These are phyloP conservation scores for Tinea semifulvella DNA, from an alignment of 2,888 invertebrate genomes.

Conservation along the genomic window DNA sequence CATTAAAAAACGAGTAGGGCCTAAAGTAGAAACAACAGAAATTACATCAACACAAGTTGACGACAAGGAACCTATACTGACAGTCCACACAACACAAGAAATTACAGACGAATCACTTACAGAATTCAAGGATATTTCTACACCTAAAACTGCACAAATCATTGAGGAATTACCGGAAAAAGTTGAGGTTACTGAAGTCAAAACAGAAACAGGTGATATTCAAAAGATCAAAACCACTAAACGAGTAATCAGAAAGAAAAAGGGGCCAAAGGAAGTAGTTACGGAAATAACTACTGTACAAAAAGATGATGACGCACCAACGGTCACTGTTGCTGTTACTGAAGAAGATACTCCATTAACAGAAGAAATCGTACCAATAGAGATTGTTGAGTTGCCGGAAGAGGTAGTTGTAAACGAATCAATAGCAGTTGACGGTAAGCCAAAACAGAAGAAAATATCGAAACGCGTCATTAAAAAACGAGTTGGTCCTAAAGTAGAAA, in stretches of 20 bases:
- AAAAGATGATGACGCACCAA: constrained; percentile 46
- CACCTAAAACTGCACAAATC: constrained; percentile 18
- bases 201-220: constrained; percentile 15
- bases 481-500: constrained; percentile 31
- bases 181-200: constrained; percentile 12
- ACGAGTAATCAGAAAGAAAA: constrained; percentile 29
- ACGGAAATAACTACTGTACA: constrained; percentile 43
- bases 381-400: constrained; percentile 15
- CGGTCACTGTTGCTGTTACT: constrained; percentile 28
- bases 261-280: constrained; percentile 31
- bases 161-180: constrained; percentile 31
- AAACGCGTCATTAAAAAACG: constrained; percentile 29
- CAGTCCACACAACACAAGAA: background rate
- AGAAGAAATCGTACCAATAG: constrained; percentile 19
- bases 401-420: constrained; percentile 12
- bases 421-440: constrained; percentile 13
- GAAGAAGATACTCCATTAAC: constrained; percentile 31
- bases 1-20: constrained; percentile 42
- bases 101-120: background rate
- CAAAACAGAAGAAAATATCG: constrained; percentile 12
- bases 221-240: constrained; percentile 15
- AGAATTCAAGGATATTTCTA: background rate
- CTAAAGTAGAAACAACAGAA: constrained; percentile 23
- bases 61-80: constrained; percentile 10
- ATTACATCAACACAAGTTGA: constrained; percentile 21